Base-by-base conservation (phyloP, 2,113 vertebrate genomes). In the rat (Rattus norvegicus) region DNA sequence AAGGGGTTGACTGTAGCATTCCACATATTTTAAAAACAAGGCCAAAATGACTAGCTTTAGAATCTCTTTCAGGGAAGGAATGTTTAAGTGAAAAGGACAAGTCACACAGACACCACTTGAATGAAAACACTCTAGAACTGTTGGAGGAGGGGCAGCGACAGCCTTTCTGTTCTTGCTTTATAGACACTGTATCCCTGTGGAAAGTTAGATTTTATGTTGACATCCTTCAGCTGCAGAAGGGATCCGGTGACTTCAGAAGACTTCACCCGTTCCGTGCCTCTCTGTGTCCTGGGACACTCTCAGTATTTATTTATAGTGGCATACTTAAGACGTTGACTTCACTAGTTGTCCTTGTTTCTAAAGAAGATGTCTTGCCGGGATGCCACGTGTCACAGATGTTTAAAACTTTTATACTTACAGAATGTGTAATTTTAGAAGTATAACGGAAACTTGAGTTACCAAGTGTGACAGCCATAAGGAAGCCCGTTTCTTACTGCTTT, bases 261-360 rank as follows among this genome's bases (percentile, higher is more conserved):
- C 59, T 94, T 96, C 69, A 97, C 79, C 77, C 96, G 84, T 93
- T 95, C 61, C 52, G 0, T 97, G 93, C 80, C 65, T 92, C 97
- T 98, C 93, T 97, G 95, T 97, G 33, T 96, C 93, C 77, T 95
- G 85, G 79, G 63, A 61, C 49, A 36, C 95, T 97, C 97, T 97
- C 90, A 87, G 59, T 98, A 98, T 98, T 98, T 98, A 98, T 98
- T 98, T 98, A 94, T 96, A 95, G 54, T 94, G 97, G 83, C 89
- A 76, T 54, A 69, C 86, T 70, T 95, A 92, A 97, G 79, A 92
- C 89, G 90, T 92, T 97, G 93, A 97, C 67, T 96, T 95, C 94
- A 92, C 28, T 90, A 96, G 97, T 95, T 97, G 96, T 81, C 54
- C 67, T 72, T 94, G 88, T 97, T 97, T 95, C 85, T 95, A 97